Conservation (phyloP, 2,888 invertebrate genomes). For the Tromatobia lineatoria region DNA sequence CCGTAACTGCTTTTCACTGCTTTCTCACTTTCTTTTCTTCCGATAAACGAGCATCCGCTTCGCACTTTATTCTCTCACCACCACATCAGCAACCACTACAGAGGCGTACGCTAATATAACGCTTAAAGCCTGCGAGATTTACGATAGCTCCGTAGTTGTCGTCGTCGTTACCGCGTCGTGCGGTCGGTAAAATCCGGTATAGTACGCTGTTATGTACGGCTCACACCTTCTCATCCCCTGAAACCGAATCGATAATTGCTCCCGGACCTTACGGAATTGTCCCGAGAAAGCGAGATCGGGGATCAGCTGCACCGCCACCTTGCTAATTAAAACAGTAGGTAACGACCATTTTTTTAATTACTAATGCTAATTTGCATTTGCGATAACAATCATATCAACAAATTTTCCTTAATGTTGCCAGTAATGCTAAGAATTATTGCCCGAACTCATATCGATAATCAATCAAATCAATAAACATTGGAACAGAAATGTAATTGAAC, state of each 20-base stretch:
- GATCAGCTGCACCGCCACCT: neutral
- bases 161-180: conserved; percentile 56
- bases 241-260: conserved; percentile 59
- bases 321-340: conserved; percentile 47
- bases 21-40: conserved; percentile 36
- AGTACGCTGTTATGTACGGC: conserved; percentile 22
- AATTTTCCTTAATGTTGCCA: neutral
- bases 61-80: conserved; percentile 48
- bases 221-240: conserved; percentile 33
- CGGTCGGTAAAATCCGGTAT: conserved; percentile 35
- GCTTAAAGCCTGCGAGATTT: conserved; percentile 65
- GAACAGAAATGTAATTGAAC: too few relatives aligned
- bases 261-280: conserved; percentile 45
- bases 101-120: conserved; percentile 63
- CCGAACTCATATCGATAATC: too few relatives aligned
- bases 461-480: too few relatives aligned
- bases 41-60: conserved; percentile 51
- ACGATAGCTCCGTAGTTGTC: conserved; percentile 54
- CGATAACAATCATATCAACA: conserved; percentile 2
- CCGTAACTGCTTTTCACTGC: conserved; percentile 25
- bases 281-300: conserved; percentile 47
- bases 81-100: conserved; percentile 23
- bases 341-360: conserved; percentile 34
- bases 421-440: conserved; percentile 2
- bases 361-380: conserved; percentile 14